A percentile compares a stretch with the other conserved stretches of the same genome.
Conservation (phyloP, 2,797 vertebrate genomes). For the Eulemur albifrons region DNA sequence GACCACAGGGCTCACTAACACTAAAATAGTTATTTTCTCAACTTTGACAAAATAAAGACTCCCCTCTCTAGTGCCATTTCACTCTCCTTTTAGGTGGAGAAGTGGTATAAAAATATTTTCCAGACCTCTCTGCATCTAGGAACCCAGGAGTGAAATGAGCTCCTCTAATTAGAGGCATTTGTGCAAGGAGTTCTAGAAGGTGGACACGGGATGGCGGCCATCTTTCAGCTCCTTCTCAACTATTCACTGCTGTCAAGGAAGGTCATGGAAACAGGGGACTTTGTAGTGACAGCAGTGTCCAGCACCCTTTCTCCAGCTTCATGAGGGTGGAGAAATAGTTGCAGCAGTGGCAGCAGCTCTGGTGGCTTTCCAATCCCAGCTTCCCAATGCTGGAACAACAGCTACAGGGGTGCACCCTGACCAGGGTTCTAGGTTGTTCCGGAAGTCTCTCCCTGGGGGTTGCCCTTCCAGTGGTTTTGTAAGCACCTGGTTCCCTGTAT, state of each 20-base stretch:
- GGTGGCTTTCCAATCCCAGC: not conserved
- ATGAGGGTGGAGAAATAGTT: accelerated
- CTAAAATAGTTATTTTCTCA: not conserved
- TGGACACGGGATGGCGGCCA: not conserved
- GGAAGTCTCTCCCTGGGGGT: not conserved
- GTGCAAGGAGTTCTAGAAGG: not conserved
- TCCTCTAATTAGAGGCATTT: not conserved
- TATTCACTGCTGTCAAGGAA: not conserved
- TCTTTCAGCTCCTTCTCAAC: not conserved
- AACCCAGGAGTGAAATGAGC: not conserved
- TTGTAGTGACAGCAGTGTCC: not conserved
- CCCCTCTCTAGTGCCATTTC: not conserved
- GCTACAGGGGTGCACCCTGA: not conserved
- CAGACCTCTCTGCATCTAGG: not conserved
- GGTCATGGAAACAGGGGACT: not conserved
- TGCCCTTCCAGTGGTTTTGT: not conserved
- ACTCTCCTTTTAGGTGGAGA: not conserved
- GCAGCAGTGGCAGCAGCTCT: accelerated
- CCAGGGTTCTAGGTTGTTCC: not conserved
- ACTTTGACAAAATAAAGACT: not conserved
- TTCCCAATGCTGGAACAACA: not conserved
- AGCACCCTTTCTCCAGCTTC: not conserved
- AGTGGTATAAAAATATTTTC: not conserved
- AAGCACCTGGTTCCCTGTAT: not conserved
- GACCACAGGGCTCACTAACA: not conserved